Evolutionary conservation across 2,797 vertebrate genomes (phyloP), one percentile per base, ranked within the genome.

Genomic region (Aotus griseimembra): DNA sequence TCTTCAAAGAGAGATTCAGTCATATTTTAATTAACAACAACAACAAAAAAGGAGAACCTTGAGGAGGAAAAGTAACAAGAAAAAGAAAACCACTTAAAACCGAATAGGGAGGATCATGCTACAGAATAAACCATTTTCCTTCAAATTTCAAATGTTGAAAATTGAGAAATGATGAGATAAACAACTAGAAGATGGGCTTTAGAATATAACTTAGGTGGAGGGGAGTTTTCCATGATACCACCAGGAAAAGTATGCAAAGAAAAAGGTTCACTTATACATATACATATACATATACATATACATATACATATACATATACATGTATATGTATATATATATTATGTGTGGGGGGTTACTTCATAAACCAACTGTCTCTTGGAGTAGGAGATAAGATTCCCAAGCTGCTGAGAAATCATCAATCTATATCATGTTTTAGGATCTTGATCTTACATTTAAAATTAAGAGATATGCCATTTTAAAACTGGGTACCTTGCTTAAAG

Each of bases 1-100:
- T 57, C 95, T 98, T 98, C 97, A 95, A 97, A 98, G 90, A 72
- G 44, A 97, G 22, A 79, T 46, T 97, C 24, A 93, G 84, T 95
- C 0, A 2, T 55, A 64, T 94, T 98, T 97, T 46, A 81, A 81
- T 96, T n/a, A 50, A 97, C 67, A 97, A 94, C 75, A 52, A 97
- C 67, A 97, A 95, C 75, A 93, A 86, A 97, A 97, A 96, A 93
- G n/a, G 89, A 95, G 77, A 55, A 94, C 93, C 87, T 2, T 39
- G 57, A 73, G 64, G 72, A 96, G 87, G 97, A 76, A 82, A 64
- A 64, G 72, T 72, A 92, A n/a, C 30, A 76, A 48, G 73, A 44
- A 83, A 64, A 91, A 73, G 77, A 97, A 58, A 97, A 96, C 28
- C 30, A 97, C 82, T 85, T 90, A 93, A 95, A 92, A 92, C 19